Percentiles rank a stretch among this genome's conserved stretches.
phyloP scores from a whole-genome alignment of 2,113 vertebrate species.

The Corynorhinus townsendii region DNA sequence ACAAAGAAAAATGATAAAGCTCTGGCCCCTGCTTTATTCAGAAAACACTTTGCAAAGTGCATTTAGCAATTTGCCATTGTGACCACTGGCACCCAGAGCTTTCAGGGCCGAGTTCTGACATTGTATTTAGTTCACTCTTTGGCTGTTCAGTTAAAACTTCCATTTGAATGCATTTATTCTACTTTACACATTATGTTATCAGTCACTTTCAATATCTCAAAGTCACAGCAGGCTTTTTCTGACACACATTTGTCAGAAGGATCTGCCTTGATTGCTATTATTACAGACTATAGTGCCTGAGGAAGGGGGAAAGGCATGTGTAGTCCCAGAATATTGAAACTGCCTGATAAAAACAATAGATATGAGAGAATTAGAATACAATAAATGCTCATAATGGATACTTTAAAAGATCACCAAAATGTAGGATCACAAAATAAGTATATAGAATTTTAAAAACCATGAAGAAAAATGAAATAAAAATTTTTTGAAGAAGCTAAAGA shows the following conservation, averaged over 20 bases:
- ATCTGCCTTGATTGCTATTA: conserved; percentile 81
- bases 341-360: conserved; percentile 76
- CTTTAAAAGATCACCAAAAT: conserved; percentile 43
- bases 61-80: conserved; percentile 76
- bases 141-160: conserved; percentile 79
- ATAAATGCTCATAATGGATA: conserved; percentile 59
- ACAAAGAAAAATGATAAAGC: conserved; percentile 45
- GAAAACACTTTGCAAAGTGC: conserved; percentile 75
- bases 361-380: conserved; percentile 66
- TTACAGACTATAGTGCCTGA: conserved; percentile 75
- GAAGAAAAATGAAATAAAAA: conserved; percentile 13
- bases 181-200: conserved; percentile 82
- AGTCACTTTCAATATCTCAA: conserved; percentile 84
- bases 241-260: conserved; percentile 81
- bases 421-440: conserved; percentile 53
- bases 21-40: conserved; percentile 67
- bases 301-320: conserved; percentile 64
- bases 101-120: conserved; percentile 64
- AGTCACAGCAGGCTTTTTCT: conserved; percentile 81
- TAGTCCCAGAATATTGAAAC: conserved; percentile 73
- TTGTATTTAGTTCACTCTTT: conserved; percentile 78
- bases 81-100: conserved; percentile 63
- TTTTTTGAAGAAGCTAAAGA: conserved; percentile 19
- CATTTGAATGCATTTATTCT: conserved; percentile 86
- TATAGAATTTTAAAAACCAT: conserved; percentile 38